A percentile compares a stretch with the other conserved stretches of the same genome.
phyloP scores from a whole-genome alignment of 2,888 invertebrate species.

The Drosophila stalkeri region DNA sequence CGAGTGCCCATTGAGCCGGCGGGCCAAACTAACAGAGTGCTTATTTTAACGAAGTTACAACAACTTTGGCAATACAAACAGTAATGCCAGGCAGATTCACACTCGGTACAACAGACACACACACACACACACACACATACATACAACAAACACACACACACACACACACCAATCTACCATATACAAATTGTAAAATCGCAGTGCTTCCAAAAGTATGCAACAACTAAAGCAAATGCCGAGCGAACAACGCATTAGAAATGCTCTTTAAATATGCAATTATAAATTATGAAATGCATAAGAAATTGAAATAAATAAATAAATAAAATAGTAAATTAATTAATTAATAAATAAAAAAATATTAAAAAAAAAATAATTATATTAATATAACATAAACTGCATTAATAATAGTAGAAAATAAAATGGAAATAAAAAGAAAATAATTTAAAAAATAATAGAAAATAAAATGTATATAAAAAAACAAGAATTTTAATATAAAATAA shows the following conservation, averaged over 20 bases:
- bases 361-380: too few species aligned
- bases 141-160: conserved; percentile 24
- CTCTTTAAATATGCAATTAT: conserved; percentile 13
- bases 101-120: conserved; percentile 67
- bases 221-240: conserved; percentile 19
- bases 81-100: conserved; percentile 79
- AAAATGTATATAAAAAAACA: too few species aligned
- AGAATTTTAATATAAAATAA: too few species aligned
- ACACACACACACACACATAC: conserved; percentile 26
- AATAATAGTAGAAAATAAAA: too few species aligned
- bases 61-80: conserved; percentile 81
- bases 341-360: too few species aligned
- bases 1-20: conserved; percentile 69
- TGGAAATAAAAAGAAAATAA: too few species aligned
- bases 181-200: conserved; percentile 60
- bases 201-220: conserved; percentile 68
- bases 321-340: too few species aligned
- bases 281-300: too few species aligned
- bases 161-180: conserved; percentile 33
- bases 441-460: too few species aligned
- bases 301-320: too few species aligned
- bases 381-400: too few species aligned
- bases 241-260: conserved; percentile 11
- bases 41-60: conserved; percentile 82
- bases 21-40: conserved; percentile 78